A percentile compares a stretch with the other conserved stretches of the same genome.
phyloP scores from a whole-genome alignment of 2,113 vertebrate species.

The Vulpes vulpes region DNA sequence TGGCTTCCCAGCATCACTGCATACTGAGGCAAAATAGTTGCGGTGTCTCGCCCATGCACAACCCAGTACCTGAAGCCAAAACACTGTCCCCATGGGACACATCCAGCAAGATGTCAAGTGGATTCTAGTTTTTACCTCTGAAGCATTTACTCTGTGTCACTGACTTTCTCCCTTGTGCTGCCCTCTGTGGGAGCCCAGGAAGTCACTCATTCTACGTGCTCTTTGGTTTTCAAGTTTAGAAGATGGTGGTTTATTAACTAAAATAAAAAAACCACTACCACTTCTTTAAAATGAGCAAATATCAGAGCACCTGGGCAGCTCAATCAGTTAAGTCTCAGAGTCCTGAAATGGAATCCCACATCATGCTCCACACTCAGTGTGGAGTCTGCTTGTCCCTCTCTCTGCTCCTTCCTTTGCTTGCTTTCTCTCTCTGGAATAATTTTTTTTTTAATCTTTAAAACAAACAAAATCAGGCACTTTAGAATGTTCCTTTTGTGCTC shows the following conservation, averaged over 20 bases:
- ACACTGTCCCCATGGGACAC: not conserved
- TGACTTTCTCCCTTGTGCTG: not conserved
- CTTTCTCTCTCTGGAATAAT: not conserved
- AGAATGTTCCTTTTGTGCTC: not conserved
- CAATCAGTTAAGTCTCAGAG: not conserved
- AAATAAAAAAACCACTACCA: not conserved
- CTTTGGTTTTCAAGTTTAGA: not conserved
- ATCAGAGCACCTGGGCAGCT: not conserved
- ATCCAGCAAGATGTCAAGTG: no score
- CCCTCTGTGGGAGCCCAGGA: not conserved
- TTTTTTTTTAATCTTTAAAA: not conserved
- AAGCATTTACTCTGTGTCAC: not conserved
- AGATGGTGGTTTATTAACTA: not conserved
- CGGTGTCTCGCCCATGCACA: not conserved
- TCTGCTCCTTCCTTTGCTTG: not conserved
- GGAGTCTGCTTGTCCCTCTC: not conserved
- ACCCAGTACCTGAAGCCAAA: not conserved
- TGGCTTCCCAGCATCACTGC: not conserved
- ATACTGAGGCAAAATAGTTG: not conserved
- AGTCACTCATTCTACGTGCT: not conserved
- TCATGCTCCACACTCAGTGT: not conserved
- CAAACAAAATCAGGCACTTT: not conserved
- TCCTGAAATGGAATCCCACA: not conserved
- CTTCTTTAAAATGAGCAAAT: not conserved
- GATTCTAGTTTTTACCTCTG: not conserved